Percentiles rank a stretch among this genome's conserved stretches.
phyloP scores from a whole-genome alignment of 1,140 invertebrate genomes.

The Musca domestica region DNA sequence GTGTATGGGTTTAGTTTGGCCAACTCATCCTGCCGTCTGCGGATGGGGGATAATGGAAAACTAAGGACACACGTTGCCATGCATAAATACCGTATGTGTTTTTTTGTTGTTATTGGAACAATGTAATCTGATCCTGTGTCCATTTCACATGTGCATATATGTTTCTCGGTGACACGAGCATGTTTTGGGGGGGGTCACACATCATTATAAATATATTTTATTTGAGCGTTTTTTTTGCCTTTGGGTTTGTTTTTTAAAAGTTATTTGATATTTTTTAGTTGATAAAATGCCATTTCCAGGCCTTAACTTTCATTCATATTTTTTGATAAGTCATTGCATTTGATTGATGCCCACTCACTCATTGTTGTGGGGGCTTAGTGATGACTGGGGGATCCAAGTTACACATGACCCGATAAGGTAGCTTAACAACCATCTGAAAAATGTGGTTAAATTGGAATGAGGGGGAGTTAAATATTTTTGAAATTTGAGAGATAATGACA shows the following conservation, averaged over 20 bases:
- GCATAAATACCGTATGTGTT: constrained; percentile 6
- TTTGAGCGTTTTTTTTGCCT: neutral
- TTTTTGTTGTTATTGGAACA: neutral
- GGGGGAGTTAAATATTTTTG: too few species aligned
- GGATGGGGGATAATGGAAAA: neutral
- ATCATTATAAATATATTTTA: constrained; percentile 11
- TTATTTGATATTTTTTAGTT: constrained; percentile 27
- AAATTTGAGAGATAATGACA: too few species aligned
- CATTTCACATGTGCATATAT: constrained; percentile 12
- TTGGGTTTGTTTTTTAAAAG: constrained; percentile 21
- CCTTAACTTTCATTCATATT: neutral
- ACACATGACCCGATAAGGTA: too few species aligned
- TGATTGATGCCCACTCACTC: constrained; percentile 7
- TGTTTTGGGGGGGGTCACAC: constrained; percentile 25
- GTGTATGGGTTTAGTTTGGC: constrained; percentile 16
- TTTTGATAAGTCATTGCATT: constrained; percentile 20
- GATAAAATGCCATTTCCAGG: neutral
- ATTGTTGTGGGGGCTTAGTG: too few species aligned
- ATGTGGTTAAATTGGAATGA: too few species aligned
- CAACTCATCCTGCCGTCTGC: neutral
- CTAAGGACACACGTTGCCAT: constrained; percentile 11
- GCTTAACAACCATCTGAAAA: too few species aligned
- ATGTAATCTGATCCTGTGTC: constrained; percentile 28
- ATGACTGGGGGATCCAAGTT: too few species aligned
- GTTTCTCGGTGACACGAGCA: neutral